Conservation (phyloP, 2,113 vertebrate genomes). For the Sinocyclocheilus grahami region DNA sequence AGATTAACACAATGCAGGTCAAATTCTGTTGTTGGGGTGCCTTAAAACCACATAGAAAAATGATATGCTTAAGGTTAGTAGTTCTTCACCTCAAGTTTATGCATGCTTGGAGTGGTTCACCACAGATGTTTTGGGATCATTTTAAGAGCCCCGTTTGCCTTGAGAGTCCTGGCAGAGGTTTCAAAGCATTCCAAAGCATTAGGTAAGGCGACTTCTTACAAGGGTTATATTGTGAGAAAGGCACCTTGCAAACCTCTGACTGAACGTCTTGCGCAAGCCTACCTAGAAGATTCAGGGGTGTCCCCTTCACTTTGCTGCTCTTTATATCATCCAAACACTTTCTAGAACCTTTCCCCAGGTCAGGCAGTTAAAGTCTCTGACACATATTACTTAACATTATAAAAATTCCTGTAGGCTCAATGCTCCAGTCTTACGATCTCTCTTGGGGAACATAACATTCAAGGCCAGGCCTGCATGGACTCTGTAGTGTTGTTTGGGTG, state of each 20-base stretch:
- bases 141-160: not conserved
- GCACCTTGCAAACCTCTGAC: not conserved
- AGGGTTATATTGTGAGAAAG: slow-evolving; percentile 11
- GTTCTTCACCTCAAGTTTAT: not conserved
- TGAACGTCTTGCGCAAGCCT: slow-evolving; percentile 32
- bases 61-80: slow-evolving; percentile 5
- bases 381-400: slow-evolving; percentile 77
- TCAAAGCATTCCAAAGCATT: not conserved
- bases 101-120: not conserved
- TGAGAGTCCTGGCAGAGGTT: slow-evolving; percentile 1
- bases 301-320: slow-evolving; percentile 58
- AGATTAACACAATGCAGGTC: not conserved
- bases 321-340: slow-evolving; percentile 66
- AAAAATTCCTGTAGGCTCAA: slow-evolving; percentile 71
- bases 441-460: slow-evolving; percentile 68
- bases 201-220: slow-evolving; percentile 14
- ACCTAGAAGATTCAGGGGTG: slow-evolving; percentile 55
- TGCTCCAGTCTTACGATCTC: slow-evolving; percentile 71
- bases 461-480: slow-evolving; percentile 67
- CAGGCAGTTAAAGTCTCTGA: slow-evolving; percentile 70
- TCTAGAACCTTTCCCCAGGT: slow-evolving; percentile 59
- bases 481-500: slow-evolving; percentile 70
- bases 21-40: not conserved
- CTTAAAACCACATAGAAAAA: slow-evolving; percentile 1
- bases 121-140: slow-evolving; percentile 17